Base-by-base conservation (phyloP, 2,113 vertebrate species). In the Empidonax alnorum region DNA sequence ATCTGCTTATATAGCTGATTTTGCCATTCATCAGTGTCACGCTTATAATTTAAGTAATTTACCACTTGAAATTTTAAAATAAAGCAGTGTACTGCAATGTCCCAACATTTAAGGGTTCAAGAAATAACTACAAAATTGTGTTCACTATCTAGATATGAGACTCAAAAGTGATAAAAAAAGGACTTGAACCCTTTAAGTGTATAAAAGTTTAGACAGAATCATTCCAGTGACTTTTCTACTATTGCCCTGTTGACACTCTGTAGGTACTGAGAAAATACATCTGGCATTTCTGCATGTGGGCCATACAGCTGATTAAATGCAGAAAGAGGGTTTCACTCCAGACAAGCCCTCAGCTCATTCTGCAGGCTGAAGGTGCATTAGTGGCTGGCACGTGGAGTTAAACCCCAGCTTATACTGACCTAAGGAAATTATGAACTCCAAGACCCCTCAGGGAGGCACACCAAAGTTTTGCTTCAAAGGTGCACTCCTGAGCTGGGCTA, bases 1-100 rank as follows among this genome's bases (percentile, higher is more conserved):
- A 77, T 88, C 74, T 75, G 65, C 66, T 83, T 86, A 86, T 55
- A 66, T 52, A 84, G 90, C 42, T 81, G 76, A 71, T 95, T 84
- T 89, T 88, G 67, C 59, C 63, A 94, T 92, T 93, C 74, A 96
- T 90, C 88, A 86, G 50, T 69, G 72, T 24, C 55, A 46, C 27
- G 53, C 58, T 65, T 67, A 30, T 27, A 79, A 79, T 86, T 91
- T 65, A 76, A 69, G 71, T 49, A 94, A 95, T 66, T 93, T 74
- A 88, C 50, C 79, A 88, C 50, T 73, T 23, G 25, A 85, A 79
- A 88, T 66, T 83, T 92, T 66, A 88, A 92, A 93, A 81, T 50
- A 41, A 52, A 82, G 21, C 18, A 31, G 25, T 0, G 0, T 27
- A 83, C 24, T 88, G 41, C 14, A 21, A 86, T 8, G 35, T 53